These are phyloP conservation scores for Bucco capensis DNA, from an alignment of 2,113 vertebrate genomes.

Conservation along the genomic window DNA sequence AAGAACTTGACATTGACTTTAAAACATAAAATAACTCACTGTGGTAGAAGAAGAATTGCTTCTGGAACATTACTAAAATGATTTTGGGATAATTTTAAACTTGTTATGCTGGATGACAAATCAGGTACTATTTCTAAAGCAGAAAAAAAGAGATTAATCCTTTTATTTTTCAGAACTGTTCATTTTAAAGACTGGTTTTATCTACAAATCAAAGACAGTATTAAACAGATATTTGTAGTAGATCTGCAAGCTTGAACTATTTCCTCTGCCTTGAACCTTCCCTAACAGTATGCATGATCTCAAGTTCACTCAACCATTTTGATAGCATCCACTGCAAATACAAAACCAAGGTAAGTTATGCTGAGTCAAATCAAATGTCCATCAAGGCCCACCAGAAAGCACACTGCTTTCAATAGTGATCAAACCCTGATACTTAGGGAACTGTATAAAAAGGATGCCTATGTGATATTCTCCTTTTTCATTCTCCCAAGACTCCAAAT, in stretches of 20 bases:
- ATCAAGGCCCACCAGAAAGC: background rate
- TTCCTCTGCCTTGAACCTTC: background rate
- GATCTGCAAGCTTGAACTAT: background rate
- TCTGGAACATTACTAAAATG: conserved; percentile 79
- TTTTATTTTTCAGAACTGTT: background rate
- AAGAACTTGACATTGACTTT: background rate
- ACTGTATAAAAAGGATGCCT: background rate
- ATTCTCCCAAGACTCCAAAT: background rate
- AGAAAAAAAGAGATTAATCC: conserved; percentile 33
- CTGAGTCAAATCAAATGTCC: background rate
- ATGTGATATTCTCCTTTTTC: background rate
- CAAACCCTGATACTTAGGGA: background rate
- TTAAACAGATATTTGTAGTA: background rate
- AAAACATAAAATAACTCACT: conserved; percentile 78
- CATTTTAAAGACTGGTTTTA: background rate
- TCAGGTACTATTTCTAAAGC: conserved; percentile 77
- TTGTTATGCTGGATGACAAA: conserved; percentile 83
- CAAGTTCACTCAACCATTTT: background rate
- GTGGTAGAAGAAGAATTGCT: conserved; percentile 81
- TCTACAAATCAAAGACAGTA: background rate
- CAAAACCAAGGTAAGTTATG: background rate
- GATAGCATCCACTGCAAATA: background rate
- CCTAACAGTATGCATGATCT: background rate
- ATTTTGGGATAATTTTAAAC: conserved; percentile 88
- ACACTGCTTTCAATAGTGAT: background rate